Evolutionary conservation across 2,888 invertebrate species (phyloP), one percentile per base, ranked within the genome.

Genomic region (Entomobrya multifasciata): DNA sequence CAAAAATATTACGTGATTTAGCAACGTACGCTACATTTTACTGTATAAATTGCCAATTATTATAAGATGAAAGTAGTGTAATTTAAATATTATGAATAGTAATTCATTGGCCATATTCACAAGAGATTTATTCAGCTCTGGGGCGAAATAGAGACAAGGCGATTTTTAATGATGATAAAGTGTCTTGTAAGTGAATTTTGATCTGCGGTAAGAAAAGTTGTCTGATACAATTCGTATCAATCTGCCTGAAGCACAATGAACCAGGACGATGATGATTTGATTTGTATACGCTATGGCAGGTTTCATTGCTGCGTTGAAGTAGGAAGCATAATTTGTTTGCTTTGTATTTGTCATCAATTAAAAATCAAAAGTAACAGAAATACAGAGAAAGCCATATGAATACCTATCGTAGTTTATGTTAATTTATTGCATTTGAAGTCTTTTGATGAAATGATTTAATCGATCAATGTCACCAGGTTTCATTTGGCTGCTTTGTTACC

Each of bases 391-490:
- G 5, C 8, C 36, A 8, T 8, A 36, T n/a, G n/a, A n/a, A n/a
- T n/a, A n/a, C n/a, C n/a, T n/a, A n/a, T n/a, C n/a, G n/a, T n/a
- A n/a, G n/a, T n/a, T n/a, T n/a, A n/a, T n/a, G n/a, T n/a, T n/a
- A 22, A 6, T 36, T 57, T 20, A 57, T 2, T 20, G 27, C 30
- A 62, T 62, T 10, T 17, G 25, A 20, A 36, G 11, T 25, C 20
- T 20, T 25, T n/a, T 5, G n/a, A 20, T 1, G 41, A 41, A 36
- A 17, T n/a, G 41, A 65, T 36, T 41, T 65, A 65, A 65, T 65
- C 65, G 65, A 65, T 65, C 65, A 65, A 17, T 65, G 65, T 65
- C 65, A 62, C 27, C 62, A 27, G 13, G n/a, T n/a, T n/a, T n/a
- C n/a, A n/a, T n/a, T n/a, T n/a, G n/a, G n/a, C n/a, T n/a, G n/a